These are phyloP conservation scores for Stenoptilia bipunctidactyla DNA, from an alignment of 2,888 invertebrate genomes.

Conservation along the genomic window DNA sequence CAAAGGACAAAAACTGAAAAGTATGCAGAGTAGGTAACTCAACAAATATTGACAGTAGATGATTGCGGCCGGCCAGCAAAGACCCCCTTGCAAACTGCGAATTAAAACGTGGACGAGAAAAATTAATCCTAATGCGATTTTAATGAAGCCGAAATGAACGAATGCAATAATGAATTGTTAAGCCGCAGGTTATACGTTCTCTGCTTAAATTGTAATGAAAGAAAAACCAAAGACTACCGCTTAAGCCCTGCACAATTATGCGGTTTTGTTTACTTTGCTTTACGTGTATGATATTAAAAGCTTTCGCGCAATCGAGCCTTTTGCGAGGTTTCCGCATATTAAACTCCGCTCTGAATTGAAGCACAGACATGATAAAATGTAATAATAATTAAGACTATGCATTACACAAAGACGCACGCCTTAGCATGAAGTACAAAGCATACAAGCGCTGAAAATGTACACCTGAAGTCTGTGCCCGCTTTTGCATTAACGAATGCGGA, in stretches of 20 bases:
- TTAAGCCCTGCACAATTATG: too few relatives aligned
- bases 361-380: conserved; percentile 50
- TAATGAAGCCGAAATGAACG: conserved; percentile 68
- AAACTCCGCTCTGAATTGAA: conserved; percentile 18
- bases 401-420: conserved; percentile 63
- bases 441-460: conserved; percentile 68
- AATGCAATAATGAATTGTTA: conserved; percentile 65
- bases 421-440: conserved; percentile 61
- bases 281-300: too few relatives aligned
- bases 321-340: too few relatives aligned
- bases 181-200: conserved; percentile 52
- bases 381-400: conserved; percentile 60
- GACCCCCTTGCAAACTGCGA: conserved; percentile 63
- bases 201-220: conserved; percentile 28
- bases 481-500: conserved; percentile 72
- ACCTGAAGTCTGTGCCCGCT: conserved; percentile 68
- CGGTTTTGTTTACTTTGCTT: too few relatives aligned
- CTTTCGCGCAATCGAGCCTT: too few relatives aligned
- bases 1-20: too few relatives aligned
- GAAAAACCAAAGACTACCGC: conserved; percentile 23
- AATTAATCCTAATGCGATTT: conserved; percentile 72
- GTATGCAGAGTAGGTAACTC: conserved; percentile 40
- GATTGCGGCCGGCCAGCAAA: conserved; percentile 55
- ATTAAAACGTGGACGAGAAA: conserved; percentile 69
- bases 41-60: conserved; percentile 65